phyloP scores from a whole-genome alignment of 2,888 invertebrate genomes.

The Eueremaeus valkanovi region DNA sequence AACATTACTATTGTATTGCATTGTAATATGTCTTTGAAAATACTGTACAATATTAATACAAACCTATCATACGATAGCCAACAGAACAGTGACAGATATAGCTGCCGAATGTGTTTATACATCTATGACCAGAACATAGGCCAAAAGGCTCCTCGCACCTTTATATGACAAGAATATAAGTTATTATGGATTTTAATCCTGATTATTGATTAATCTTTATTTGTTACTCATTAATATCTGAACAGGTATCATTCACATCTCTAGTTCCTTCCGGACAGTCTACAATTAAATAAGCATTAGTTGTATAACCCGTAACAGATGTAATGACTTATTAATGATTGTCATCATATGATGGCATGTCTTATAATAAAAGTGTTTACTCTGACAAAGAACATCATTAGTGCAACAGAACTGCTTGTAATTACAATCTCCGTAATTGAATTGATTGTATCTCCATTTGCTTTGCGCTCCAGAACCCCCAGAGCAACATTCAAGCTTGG shows the following conservation, averaged over 20 bases:
- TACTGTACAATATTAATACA: not conserved
- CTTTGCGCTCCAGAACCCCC: too few species aligned
- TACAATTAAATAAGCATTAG: not conserved
- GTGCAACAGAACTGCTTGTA: not conserved
- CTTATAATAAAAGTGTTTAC: not conserved
- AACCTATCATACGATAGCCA: not conserved
- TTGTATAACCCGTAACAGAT: not conserved
- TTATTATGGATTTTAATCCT: too few species aligned
- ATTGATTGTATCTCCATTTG: not conserved
- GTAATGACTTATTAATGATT: too few species aligned
- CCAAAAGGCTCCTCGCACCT: not conserved
- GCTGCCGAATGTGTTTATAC: not conserved
- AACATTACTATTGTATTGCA: too few species aligned
- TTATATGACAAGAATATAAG: too few species aligned
- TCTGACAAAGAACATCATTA: not conserved
- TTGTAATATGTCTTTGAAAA: too few species aligned
- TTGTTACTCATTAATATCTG: slow-evolving; percentile 2
- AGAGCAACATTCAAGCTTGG: not conserved
- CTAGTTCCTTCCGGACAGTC: not conserved
- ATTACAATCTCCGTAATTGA: not conserved
- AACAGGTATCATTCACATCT: not conserved
- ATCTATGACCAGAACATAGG: slow-evolving; percentile 4
- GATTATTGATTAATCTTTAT: too few species aligned
- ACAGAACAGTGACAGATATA: not conserved
- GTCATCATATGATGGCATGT: too few species aligned